Evolutionary conservation across 92 coral and sea anemone genomes (phyloP), one percentile per base, ranked within the genome.

Genomic region (Porites lobata): DNA sequence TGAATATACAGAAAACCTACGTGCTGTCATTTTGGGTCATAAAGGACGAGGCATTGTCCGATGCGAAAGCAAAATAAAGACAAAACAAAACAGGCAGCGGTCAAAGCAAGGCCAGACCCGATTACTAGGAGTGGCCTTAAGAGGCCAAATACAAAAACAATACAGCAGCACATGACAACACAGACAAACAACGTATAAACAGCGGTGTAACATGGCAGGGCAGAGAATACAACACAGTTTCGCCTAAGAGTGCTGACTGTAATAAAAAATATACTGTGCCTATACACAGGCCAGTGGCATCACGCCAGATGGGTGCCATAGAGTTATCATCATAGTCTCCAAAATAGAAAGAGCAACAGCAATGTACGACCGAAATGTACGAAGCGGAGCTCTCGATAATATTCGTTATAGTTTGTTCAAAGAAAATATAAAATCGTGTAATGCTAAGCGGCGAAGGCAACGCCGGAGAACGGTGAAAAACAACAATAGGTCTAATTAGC

Each of bases 41-140:
- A 56, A 71, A 13, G 58, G 76, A 71, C 76, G 76, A 43, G 76
- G 26, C 76, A 71, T 71, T 47, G 7, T 71, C n/a, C 76, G 38
- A 71, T 29, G 76, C 56, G 76, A n/a, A 47, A 38, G 29, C 58
- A 71, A 43, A 71, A 71, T 29, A 38, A 71, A 71, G 76, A 71
- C 56, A 71, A 43, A 71, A 71, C 76, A 24, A 71, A 71, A 71
- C 65, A 61, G 65, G 1, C 65, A 61, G 65, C 65, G 17, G 65
- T 11, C 76, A 71, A 71, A 71, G 76, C 53, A 71, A 71, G 76
- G 56, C 56, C 76, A 29, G 56, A 71, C 7, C 76, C 38, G 56
- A 71, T 13, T 14, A 21, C 1, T 24, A 69, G 11, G 6, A 24
- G 13, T 69, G 65, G 65, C 65, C 29, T 26, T 26, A 26, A 26